Percentiles rank a stretch among this genome's conserved stretches.
Evolutionary conservation across 2,888 invertebrate genomes (phyloP).

Genomic region (Yponomeuta malinellus): DNA sequence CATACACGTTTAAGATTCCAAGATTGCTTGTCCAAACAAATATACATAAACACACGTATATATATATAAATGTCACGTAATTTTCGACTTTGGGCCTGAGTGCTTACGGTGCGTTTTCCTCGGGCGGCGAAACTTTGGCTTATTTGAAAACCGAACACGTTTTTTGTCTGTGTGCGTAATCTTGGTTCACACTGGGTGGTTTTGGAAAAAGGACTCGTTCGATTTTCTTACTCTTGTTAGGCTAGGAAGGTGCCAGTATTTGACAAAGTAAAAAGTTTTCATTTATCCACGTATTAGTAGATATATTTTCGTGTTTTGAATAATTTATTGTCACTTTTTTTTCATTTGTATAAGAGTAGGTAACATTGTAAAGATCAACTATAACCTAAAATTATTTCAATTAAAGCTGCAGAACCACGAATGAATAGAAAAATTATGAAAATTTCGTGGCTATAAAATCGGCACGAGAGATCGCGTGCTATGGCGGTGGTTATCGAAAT

Average conservation of each 20-base stretch:
- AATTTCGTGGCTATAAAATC: background rate
- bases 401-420: too few relatives aligned
- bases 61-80: background rate
- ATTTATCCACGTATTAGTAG: background rate
- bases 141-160: conserved; percentile 43
- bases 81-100: conserved; percentile 15
- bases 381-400: too few relatives aligned
- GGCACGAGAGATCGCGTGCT: background rate
- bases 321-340: background rate
- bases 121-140: conserved; percentile 26
- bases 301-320: background rate
- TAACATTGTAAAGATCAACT: background rate
- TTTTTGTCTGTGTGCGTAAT: conserved; percentile 36
- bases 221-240: background rate
- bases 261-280: too few relatives aligned
- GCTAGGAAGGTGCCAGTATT: background rate
- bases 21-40: conserved; percentile 15
- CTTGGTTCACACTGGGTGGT: conserved; percentile 33
- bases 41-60: conserved; percentile 13
- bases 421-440: background rate
- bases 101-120: conserved; percentile 23
- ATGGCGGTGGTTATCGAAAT: background rate
- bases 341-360: background rate
- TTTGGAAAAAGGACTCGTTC: conserved; percentile 16
- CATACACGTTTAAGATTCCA: conserved; percentile 13